Conservation (phyloP, 1,140 invertebrate species). For the Drosophila subobscura region DNA sequence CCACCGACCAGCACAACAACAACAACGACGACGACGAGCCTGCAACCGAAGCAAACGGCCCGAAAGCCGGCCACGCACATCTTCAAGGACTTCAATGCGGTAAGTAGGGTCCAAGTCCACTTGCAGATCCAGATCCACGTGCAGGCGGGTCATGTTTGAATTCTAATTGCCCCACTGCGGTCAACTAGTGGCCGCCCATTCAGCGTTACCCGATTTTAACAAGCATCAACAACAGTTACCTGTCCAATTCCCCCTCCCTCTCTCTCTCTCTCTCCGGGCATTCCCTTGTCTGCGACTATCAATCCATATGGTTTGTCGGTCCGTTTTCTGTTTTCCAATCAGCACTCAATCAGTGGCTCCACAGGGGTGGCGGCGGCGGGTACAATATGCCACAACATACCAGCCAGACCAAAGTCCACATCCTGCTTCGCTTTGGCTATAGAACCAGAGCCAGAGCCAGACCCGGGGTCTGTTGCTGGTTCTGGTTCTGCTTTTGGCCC, state of each 20-base stretch:
- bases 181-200: conserved; percentile 31
- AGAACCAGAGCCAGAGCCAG: not conserved
- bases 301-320: conserved; percentile 28
- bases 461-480: conserved; percentile 18
- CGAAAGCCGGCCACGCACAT: conserved; percentile 74
- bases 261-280: no score
- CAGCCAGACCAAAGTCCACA: conserved; percentile 38
- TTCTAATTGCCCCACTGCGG: conserved; percentile 51
- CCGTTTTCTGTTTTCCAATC: conserved; percentile 72
- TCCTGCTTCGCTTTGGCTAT: not conserved
- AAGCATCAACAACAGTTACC: conserved; percentile 52
- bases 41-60: conserved; percentile 70
- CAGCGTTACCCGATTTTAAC: conserved; percentile 44
- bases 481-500: conserved; percentile 39
- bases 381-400: conserved; percentile 67
- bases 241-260: conserved; percentile 12
- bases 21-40: conserved; percentile 67
- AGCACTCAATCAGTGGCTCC: conserved; percentile 75
- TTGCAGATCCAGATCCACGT: not conserved
- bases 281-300: conserved; percentile 6
- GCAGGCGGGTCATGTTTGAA: conserved; percentile 28
- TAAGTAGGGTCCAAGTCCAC: conserved; percentile 40
- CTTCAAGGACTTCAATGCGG: conserved; percentile 62
- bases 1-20: conserved; percentile 66
- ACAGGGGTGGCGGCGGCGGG: conserved; percentile 32